Evolutionary conservation across 2,113 vertebrate species (phyloP).

Genomic region (Rhabdornis inornatus): DNA sequence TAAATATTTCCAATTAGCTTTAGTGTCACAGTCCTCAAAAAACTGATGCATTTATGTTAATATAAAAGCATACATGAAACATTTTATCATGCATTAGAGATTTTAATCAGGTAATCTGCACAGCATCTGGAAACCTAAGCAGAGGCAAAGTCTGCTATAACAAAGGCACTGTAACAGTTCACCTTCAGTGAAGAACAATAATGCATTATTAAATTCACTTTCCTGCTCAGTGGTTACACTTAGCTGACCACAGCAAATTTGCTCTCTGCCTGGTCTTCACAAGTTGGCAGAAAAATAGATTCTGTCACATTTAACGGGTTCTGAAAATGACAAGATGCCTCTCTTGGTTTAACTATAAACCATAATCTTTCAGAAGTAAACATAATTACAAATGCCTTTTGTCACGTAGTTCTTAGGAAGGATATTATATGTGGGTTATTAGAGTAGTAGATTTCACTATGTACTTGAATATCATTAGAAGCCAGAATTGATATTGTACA

Average conservation of each 20-base stretch:
- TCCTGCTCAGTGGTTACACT: constrained; percentile 99
- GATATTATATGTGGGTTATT: constrained; percentile 85
- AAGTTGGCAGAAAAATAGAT: constrained; percentile 99
- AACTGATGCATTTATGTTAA: constrained; percentile 74
- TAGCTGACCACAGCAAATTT: constrained; percentile 99
- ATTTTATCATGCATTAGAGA: constrained; percentile 81
- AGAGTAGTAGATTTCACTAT: constrained; percentile 85
- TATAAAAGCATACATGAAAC: constrained; percentile 75
- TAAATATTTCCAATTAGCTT: constrained; percentile 77
- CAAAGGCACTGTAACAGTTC: constrained; percentile 97
- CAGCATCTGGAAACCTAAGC: constrained; percentile 84
- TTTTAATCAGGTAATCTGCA: constrained; percentile 83
- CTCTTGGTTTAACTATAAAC: constrained; percentile 95
- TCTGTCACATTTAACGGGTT: constrained; percentile 99
- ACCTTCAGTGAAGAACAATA: constrained; percentile 99
- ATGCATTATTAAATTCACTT: constrained; percentile 99
- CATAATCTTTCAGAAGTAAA: constrained; percentile 97
- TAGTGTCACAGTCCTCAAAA: constrained; percentile 68
- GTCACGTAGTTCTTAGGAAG: constrained; percentile 84
- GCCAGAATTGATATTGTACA: constrained; percentile 80
- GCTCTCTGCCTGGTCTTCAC: constrained; percentile 96
- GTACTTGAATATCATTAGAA: constrained; percentile 85
- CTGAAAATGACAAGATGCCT: constrained; percentile 99
- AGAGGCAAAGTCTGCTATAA: constrained; percentile 84
- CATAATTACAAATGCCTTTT: constrained; percentile 98